Percentiles rank a stretch among this genome's conserved stretches.
phyloP scores from a whole-genome alignment of 2,113 vertebrate species.

The Rhabdornis inornatus region DNA sequence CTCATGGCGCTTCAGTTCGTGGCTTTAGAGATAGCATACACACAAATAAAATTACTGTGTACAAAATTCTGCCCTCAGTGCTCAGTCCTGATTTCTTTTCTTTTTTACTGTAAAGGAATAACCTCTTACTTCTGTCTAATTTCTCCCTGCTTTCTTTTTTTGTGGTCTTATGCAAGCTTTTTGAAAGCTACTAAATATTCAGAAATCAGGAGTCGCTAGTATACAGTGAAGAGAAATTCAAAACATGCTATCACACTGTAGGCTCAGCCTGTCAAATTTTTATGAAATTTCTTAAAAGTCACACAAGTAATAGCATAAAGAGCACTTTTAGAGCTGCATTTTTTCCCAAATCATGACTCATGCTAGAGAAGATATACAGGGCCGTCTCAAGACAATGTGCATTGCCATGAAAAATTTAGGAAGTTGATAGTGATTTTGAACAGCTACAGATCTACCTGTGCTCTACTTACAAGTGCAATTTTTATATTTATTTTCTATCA shows the following conservation, averaged over 20 bases:
- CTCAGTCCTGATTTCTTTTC: not conserved
- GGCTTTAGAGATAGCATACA: not conserved
- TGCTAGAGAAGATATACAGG: not conserved
- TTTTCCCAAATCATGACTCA: not conserved
- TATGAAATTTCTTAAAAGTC: not conserved
- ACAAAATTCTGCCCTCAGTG: not conserved
- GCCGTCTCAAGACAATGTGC: accelerated
- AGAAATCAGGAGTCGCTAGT: not conserved
- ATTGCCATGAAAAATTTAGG: not conserved
- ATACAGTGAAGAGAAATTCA: not conserved
- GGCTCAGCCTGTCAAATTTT: not conserved
- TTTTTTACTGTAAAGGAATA: not conserved
- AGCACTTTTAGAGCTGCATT: not conserved
- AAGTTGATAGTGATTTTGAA: accelerated
- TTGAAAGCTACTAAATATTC: not conserved
- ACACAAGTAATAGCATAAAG: not conserved
- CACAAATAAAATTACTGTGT: not conserved
- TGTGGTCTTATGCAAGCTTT: not conserved
- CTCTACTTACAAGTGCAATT: accelerated
- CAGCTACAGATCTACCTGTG: not conserved
- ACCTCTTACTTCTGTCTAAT: not conserved
- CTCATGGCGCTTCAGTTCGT: not conserved
- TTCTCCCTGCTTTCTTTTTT: not conserved
- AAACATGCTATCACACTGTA: not conserved
- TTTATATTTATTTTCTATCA: not conserved